These are phyloP conservation scores for Calosoma granatense DNA, from an alignment of 1,140 invertebrate genomes.

Conservation along the genomic window DNA sequence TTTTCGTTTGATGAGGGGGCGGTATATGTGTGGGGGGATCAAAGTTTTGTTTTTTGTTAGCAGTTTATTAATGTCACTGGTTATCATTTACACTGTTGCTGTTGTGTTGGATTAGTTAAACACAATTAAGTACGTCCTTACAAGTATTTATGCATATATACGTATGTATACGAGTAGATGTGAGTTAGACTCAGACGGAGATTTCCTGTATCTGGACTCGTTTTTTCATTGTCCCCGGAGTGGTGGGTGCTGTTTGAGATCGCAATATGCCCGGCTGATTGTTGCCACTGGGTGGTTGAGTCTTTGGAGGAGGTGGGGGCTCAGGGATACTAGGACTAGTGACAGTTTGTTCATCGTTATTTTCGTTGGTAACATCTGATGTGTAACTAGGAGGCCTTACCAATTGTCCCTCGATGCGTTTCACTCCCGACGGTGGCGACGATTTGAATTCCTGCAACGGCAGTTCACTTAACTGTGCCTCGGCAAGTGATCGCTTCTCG, in stretches of 20 bases:
- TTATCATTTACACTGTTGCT: too few species aligned
- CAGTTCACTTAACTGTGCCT: constrained; percentile 55
- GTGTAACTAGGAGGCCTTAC: constrained; percentile 39
- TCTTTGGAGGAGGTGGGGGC: constrained; percentile 56
- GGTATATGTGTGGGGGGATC: too few species aligned
- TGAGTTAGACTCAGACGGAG: constrained; percentile 73
- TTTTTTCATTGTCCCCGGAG: constrained; percentile 65
- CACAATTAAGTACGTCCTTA: too few species aligned
- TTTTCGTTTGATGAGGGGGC: too few species aligned
- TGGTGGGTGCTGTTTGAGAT: constrained; percentile 41
- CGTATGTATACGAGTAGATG: too few species aligned
- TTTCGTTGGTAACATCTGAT: constrained; percentile 35
- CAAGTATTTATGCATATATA: too few species aligned
- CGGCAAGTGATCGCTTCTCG: constrained; percentile 48
- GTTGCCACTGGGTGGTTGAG: constrained; percentile 35
- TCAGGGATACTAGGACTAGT: constrained; percentile 50
- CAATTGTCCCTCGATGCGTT: constrained; percentile 40
- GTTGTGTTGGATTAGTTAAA: too few species aligned
- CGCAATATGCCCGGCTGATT: constrained; percentile 49
- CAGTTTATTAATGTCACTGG: too few species aligned
- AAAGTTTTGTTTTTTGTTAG: too few species aligned
- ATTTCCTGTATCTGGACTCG: constrained; percentile 81
- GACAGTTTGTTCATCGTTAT: constrained; percentile 36
- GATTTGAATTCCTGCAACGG: constrained; percentile 54
- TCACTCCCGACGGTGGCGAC: constrained; percentile 45